A percentile compares a stretch with the other conserved stretches of the same genome.
These are phyloP conservation scores for Bucco capensis DNA, from an alignment of 2,113 vertebrate genomes.

Conservation along the genomic window DNA sequence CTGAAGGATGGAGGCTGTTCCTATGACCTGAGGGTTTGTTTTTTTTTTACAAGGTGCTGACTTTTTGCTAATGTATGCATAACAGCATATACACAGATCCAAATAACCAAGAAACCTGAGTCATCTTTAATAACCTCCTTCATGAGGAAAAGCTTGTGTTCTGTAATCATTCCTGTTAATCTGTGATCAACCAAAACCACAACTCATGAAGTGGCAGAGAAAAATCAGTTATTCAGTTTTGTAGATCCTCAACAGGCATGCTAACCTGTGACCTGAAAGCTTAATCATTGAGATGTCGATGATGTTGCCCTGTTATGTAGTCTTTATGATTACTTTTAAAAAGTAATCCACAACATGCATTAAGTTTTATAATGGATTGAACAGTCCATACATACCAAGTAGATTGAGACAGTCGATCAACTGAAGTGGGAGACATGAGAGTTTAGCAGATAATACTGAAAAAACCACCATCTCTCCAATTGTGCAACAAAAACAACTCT, in stretches of 20 bases:
- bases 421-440: background rate
- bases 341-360: background rate
- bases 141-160: background rate
- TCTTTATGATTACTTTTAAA: background rate
- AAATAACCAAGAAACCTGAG: background rate
- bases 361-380: background rate
- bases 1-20: background rate
- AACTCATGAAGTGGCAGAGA: background rate
- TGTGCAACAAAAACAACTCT: background rate
- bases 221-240: fast-evolving
- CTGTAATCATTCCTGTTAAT: background rate
- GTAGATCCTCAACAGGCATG: background rate
- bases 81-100: background rate
- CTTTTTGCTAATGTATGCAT: fast-evolving
- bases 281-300: fast-evolving
- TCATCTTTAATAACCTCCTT: background rate
- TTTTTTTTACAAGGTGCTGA: background rate
- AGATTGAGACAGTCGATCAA: background rate
- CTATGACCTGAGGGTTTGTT: background rate
- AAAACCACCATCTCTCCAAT: background rate
- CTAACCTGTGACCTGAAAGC: background rate
- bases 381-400: background rate
- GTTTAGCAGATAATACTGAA: background rate
- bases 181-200: background rate
- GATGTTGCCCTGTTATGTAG: background rate